Evolutionary conservation across 2,113 vertebrate species (phyloP), one percentile per base, ranked within the genome.

Genomic region (Craseonycteris thonglongyai): DNA sequence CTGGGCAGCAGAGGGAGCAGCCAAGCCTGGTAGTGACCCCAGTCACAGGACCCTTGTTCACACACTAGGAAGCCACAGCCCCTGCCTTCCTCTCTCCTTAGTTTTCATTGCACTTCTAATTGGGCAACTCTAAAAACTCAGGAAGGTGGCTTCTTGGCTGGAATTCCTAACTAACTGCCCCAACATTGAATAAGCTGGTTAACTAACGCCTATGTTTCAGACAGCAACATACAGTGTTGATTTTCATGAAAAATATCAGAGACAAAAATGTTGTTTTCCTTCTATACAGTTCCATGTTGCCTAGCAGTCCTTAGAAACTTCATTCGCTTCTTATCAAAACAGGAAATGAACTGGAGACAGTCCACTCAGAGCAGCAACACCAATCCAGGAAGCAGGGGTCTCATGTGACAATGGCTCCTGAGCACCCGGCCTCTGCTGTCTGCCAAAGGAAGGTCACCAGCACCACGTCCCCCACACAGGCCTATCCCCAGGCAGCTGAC

Each of bases 1-100:
- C n/a, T 2, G 26, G 38, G 63, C 0, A 0, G 63, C 56, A 40
- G 35, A 33, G 18, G 19, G 3, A 6, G 75, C 6, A n/a, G 56
- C 30, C 84, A 13, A 1, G 26, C 30, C 13, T 1, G 0, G 86
- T 0, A 35, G 58, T 1, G 3, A 19, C 10, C 19, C 9, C 33
- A 5, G 26, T 0, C 15, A 6, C 6, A n/a, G 8, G 30, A 7
- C 7, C 3, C 0, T 0, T 3, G 11, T 0, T 5, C 90, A 28
- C 16, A 1, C 5, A 7, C 1, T 0, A 4, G 24, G 4, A 5
- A 12, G 15, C 19, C 33, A 19, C 15, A 13, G 4, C 24, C 26
- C 12, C 0, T 2, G 5, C 35, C 66, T 30, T 7, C 61, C 33
- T 42, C 45, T 15, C 74, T 13, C 16, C 4, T 1, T 0, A 0